A percentile compares a stretch with the other conserved stretches of the same genome.
phyloP scores from a whole-genome alignment of 2,888 invertebrate species.

The Macrosiphum euphorbiae region DNA sequence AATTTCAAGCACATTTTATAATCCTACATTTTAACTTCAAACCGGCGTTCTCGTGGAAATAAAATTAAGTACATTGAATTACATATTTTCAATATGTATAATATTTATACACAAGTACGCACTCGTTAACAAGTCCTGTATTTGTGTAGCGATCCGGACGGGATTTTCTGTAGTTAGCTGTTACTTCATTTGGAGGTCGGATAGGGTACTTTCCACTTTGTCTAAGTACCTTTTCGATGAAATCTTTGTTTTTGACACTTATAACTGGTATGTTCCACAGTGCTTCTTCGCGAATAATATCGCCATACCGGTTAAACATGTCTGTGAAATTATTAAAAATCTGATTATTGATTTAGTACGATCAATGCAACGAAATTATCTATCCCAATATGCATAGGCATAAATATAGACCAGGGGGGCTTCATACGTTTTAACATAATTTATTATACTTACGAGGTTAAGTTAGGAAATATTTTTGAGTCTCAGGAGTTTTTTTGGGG shows the following conservation, averaged over 20 bases:
- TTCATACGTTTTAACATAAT: no score
- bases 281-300: conserved; percentile 83
- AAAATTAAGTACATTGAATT: neutral
- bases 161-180: conserved; percentile 80
- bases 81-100: neutral
- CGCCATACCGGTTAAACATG: conserved; percentile 80
- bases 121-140: conserved; percentile 87
- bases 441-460: no score
- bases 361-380: neutral
- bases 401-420: no score
- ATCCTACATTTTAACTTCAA: neutral
- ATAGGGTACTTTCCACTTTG: conserved; percentile 82
- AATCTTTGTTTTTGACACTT: conserved; percentile 79
- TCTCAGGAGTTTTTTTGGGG: no score
- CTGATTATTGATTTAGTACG: neutral
- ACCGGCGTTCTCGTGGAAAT: neutral
- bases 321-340: conserved; percentile 71
- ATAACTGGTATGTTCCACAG: conserved; percentile 81
- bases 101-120: conserved; percentile 71
- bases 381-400: neutral
- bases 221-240: conserved; percentile 83
- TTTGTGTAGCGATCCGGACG: conserved; percentile 86
- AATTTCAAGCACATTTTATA: neutral
- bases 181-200: conserved; percentile 86
- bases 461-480: no score